Percentiles rank a stretch among this genome's conserved stretches.
Conservation (phyloP, 2,888 invertebrate species). For the Ochropleura plecta region DNA sequence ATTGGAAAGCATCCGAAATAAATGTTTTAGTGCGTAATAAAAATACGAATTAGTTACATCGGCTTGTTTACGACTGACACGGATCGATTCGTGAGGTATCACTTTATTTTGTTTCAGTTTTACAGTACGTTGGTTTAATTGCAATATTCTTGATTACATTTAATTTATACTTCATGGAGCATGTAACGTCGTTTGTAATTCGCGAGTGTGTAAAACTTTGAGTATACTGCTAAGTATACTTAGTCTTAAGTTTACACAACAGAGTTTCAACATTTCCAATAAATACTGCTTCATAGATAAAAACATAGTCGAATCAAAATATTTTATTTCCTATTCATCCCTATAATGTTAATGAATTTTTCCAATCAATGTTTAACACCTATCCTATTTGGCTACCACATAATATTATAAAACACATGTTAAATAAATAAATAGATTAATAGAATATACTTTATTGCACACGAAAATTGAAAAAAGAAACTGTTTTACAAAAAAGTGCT, state of each 20-base stretch:
- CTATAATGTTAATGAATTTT: too few species aligned
- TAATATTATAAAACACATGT: too few species aligned
- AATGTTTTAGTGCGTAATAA: slow-evolving; percentile 56
- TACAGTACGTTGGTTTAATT: slow-evolving; percentile 12
- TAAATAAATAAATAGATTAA: too few species aligned
- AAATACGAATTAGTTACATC: slow-evolving; percentile 53
- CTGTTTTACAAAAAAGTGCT: too few species aligned
- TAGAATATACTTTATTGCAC: too few species aligned
- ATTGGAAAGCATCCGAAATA: slow-evolving; percentile 58
- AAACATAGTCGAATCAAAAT: too few species aligned
- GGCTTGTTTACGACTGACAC: slow-evolving; percentile 48
- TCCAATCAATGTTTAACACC: too few species aligned
- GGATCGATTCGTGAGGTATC: slow-evolving; percentile 32
- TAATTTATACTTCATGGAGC: not conserved
- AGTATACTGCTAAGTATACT: not conserved
- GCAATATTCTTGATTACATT: not conserved
- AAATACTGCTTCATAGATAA: not conserved
- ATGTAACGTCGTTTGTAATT: not conserved
- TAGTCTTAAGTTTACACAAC: not conserved
- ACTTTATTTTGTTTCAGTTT: slow-evolving; percentile 10
- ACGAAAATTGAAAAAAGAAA: too few species aligned
- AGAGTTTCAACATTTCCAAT: not conserved
- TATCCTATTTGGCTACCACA: too few species aligned
- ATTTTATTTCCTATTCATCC: too few species aligned
- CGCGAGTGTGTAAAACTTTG: not conserved